Percentiles rank a stretch among this genome's conserved stretches.
phyloP scores from a whole-genome alignment of 2,888 invertebrate genomes.

The Eupithecia subfuscata region DNA sequence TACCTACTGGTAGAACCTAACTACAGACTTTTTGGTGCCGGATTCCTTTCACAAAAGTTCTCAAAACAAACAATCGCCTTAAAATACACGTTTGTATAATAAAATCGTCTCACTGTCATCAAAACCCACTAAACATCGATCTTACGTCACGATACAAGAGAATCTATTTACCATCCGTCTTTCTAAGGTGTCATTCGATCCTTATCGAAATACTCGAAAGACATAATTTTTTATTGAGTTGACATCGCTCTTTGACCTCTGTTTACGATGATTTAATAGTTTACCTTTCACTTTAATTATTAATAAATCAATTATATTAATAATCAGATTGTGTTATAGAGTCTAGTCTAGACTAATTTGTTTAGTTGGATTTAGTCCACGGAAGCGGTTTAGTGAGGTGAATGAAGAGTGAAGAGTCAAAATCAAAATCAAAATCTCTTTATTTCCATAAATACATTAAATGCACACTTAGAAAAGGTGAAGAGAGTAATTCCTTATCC shows the following conservation, averaged over 20 bases:
- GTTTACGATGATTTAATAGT: conserved; percentile 41
- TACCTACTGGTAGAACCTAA: no score
- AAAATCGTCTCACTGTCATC: conserved; percentile 40
- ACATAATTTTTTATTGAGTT: conserved; percentile 60
- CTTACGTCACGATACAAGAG: conserved; percentile 61
- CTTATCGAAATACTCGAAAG: conserved; percentile 66
- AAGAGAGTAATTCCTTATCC: no score
- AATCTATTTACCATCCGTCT: conserved; percentile 70
- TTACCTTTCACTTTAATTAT: conserved; percentile 28
- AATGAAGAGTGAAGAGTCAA: no score
- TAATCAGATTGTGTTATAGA: neutral
- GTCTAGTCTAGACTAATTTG: neutral
- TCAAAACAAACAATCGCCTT: neutral
- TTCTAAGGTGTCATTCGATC: conserved; percentile 69
- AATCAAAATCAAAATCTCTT: no score
- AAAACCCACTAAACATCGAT: conserved; percentile 44
- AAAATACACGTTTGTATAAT: conserved; percentile 11
- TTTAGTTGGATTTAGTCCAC: neutral
- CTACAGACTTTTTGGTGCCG: neutral
- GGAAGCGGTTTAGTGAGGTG: neutral
- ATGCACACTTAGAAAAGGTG: no score
- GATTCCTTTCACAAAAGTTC: neutral
- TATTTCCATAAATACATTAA: no score
- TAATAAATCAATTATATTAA: neutral
- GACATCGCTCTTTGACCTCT: conserved; percentile 56